Percentiles rank a stretch among this genome's conserved stretches.
phyloP scores from a whole-genome alignment of 2,113 vertebrate species.

The Anas platyrhynchos region DNA sequence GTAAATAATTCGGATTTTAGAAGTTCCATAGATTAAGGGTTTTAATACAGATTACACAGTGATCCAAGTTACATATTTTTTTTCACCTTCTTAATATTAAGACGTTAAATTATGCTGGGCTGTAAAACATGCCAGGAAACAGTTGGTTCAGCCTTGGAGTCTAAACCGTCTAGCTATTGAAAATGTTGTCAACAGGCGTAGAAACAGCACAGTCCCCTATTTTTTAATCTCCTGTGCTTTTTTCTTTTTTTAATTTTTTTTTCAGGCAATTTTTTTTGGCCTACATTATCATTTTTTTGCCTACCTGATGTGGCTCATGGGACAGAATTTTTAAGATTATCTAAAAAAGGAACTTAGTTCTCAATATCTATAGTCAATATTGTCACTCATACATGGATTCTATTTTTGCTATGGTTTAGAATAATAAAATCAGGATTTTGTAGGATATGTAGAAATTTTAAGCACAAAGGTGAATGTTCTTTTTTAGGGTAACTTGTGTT shows the following conservation, averaged over 20 bases:
- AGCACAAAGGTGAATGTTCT: neutral
- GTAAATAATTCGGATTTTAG: neutral
- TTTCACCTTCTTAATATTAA: neutral
- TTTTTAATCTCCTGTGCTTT: neutral
- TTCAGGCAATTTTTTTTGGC: neutral
- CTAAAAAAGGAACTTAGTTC: neutral
- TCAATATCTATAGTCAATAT: neutral
- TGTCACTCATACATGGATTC: neutral
- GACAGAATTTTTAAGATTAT: neutral
- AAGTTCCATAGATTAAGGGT: neutral
- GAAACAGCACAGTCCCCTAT: neutral
- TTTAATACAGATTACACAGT: neutral
- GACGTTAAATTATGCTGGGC: neutral
- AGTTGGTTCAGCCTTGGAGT: neutral
- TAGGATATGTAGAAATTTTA: neutral
- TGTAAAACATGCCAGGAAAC: neutral
- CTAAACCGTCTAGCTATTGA: neutral
- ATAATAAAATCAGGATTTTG: neutral
- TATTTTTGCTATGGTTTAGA: slow-evolving; percentile 1
- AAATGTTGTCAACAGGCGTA: neutral
- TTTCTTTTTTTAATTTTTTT: neutral
- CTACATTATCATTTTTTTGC: neutral
- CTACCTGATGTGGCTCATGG: accelerated
- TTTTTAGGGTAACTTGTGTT: neutral
- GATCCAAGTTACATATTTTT: neutral